phyloP scores from a whole-genome alignment of 1,140 invertebrate genomes.

The Bactericera cockerelli region DNA sequence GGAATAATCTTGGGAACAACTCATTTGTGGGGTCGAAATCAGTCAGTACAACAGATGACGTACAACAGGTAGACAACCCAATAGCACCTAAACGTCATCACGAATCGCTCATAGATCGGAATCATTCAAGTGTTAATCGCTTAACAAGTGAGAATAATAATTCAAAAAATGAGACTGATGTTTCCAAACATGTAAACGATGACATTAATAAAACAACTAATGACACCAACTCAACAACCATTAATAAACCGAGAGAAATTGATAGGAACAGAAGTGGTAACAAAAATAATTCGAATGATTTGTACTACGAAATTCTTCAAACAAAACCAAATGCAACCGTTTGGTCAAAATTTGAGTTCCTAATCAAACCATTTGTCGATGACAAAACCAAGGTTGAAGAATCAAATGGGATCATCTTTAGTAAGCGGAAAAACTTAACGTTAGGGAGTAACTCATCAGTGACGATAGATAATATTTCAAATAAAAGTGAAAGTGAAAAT shows the following conservation, averaged over 20 bases:
- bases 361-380: not conserved
- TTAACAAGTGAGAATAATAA: not conserved
- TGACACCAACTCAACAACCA: not conserved
- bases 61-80: not conserved
- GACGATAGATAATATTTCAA: no score
- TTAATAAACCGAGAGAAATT: not conserved
- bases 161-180: not conserved
- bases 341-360: slow-evolving; percentile 6
- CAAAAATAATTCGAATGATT: not conserved
- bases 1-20: not conserved
- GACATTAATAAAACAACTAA: not conserved
- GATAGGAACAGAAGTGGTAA: not conserved
- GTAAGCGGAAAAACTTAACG: slow-evolving; percentile 4
- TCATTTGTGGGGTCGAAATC: not conserved
- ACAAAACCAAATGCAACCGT: slow-evolving; percentile 2
- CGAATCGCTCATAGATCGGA: no score
- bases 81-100: not conserved
- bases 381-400: not conserved
- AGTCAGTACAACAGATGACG: no score
- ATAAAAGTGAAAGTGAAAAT: not conserved
- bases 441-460: no score
- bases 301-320: not conserved
- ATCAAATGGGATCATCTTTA: not conserved
- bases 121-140: not conserved
- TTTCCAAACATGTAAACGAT: not conserved